phyloP scores from a whole-genome alignment of 1,140 invertebrate genomes.

The Venturia canescens region DNA sequence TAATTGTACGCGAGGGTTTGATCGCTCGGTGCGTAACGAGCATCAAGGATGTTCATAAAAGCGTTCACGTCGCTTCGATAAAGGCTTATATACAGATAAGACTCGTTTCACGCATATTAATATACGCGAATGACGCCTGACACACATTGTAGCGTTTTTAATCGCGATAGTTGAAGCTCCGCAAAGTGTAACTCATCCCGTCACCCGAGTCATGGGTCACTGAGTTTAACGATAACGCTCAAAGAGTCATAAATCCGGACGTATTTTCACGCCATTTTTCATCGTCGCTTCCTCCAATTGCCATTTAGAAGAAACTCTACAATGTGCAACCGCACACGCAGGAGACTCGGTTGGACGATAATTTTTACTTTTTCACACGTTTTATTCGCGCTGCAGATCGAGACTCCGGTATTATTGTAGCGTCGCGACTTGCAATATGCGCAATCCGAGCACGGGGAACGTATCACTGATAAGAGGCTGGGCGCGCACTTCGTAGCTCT shows the following conservation, averaged over 20 bases:
- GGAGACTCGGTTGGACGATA: not conserved
- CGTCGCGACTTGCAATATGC: not conserved
- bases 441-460: not conserved
- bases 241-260: slow-evolving; percentile 52
- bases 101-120: too few species aligned
- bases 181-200: not conserved
- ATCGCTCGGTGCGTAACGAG: not conserved
- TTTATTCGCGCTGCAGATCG: not conserved
- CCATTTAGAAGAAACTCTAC: not conserved
- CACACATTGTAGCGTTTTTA: not conserved
- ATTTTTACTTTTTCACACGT: not conserved
- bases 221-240: slow-evolving; percentile 51
- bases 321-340: not conserved
- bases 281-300: not conserved
- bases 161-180: too few species aligned
- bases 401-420: not conserved
- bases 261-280: not conserved
- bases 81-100: too few species aligned
- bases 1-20: slow-evolving; percentile 4
- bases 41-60: not conserved
- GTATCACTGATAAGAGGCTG: not conserved
- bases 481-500: not conserved
- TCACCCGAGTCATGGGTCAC: slow-evolving; percentile 19
- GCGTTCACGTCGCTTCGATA: too few species aligned
- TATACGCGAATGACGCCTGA: not conserved